Evolutionary conservation across 2,113 vertebrate species (phyloP), one percentile per base, ranked within the genome.

Genomic region (Labrus mixtus): DNA sequence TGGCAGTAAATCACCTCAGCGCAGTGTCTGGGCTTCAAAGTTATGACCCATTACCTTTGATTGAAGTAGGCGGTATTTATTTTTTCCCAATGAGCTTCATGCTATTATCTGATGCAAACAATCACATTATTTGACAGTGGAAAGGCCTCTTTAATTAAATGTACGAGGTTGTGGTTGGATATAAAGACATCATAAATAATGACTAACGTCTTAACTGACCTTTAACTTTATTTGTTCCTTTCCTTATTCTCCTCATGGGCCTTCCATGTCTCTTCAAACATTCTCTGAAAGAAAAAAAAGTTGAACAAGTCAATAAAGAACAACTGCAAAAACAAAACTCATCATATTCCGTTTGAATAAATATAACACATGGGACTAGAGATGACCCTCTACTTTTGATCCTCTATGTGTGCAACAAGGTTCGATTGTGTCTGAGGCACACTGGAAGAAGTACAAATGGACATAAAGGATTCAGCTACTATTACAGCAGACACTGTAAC

Each of bases 41-140:
- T 89, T 84, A 90, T 73, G 77, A 86, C 61, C 86, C 58, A 86
- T 85, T 79, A 82, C 62, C 37, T 71, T 46, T 56, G 72, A 87
- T 43, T 82, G 74, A 85, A 65, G 67, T 4, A n/a, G 62, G 39
- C 54, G 54, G 56, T 63, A 78, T 75, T 48, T 86, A 20, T 50
- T 63, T 55, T 54, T n/a, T n/a, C 20, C 33, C 22, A 54, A 20
- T 22, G 1, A 57, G 63, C 57, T 25, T 62, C n/a, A 19, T 12
- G 8, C 58, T 33, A 37, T 74, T 10, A 29, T 11, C 25, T 57
- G 71, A 81, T 8, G 8, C 62, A 63, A 62, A 71, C 50, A 70
- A 59, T 67, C 36, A 45, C 19, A 71, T 65, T 69, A 68, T 60
- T 57, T 68, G 55, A 50, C 68, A 48, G 39, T 25, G 45, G n/a